Conservation (phyloP, 2,113 vertebrate genomes). For the Bungarus multicinctus region DNA sequence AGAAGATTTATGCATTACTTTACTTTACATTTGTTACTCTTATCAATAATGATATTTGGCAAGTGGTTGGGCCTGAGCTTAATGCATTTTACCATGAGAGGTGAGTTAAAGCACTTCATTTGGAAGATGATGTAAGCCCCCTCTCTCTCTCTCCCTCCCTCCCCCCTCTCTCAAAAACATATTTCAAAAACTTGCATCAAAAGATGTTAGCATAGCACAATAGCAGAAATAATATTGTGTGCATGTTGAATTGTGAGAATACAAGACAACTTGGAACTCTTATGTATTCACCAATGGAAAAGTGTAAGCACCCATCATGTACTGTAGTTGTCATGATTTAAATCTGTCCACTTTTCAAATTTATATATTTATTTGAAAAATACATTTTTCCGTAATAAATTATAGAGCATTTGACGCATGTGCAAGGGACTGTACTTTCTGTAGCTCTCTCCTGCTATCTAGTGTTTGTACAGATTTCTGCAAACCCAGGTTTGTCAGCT, state of each 20-base stretch:
- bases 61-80: conserved; percentile 13
- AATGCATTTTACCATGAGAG: background rate
- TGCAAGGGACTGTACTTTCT: background rate
- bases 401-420: background rate
- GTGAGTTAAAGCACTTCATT: rapidly evolving
- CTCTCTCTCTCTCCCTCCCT: background rate
- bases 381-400: background rate
- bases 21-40: conserved; percentile 20
- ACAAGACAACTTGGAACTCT: background rate
- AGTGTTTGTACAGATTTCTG: background rate
- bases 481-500: background rate
- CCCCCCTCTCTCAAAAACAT: background rate
- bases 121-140: background rate
- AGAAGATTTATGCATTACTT: conserved; percentile 18
- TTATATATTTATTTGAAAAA: background rate
- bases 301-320: background rate
- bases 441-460: background rate
- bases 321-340: background rate
- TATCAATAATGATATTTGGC: conserved; percentile 46
- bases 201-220: background rate
- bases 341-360: background rate
- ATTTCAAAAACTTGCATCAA: background rate
- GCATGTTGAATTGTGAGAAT: background rate
- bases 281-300: background rate
- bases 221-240: background rate